phyloP scores from a whole-genome alignment of 2,113 vertebrate species.

The Apodemus speciosus region DNA sequence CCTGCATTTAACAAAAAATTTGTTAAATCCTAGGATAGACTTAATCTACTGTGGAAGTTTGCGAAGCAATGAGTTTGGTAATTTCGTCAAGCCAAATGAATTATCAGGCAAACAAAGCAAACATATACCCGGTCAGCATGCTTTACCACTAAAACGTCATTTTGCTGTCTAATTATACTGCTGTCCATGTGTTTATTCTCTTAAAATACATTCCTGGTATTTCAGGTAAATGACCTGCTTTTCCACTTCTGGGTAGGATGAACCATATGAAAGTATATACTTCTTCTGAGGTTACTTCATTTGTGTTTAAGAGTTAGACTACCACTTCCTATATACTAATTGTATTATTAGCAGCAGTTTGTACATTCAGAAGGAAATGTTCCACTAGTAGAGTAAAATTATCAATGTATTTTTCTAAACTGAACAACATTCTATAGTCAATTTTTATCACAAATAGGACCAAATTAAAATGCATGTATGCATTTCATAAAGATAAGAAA shows the following conservation, averaged over 20 bases:
- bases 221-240: background rate
- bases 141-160: conserved; percentile 43
- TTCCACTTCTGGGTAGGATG: background rate
- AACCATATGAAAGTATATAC: background rate
- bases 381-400: background rate
- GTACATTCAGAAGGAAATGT: background rate
- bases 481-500: background rate
- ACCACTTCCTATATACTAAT: conserved; percentile 16
- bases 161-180: background rate
- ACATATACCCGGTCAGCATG: background rate
- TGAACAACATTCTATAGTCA: background rate
- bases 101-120: conserved; percentile 24
- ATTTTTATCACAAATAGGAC: conserved; percentile 38
- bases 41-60: conserved; percentile 3
- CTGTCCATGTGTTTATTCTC: conserved; percentile 1
- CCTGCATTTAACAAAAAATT: conserved; percentile 7
- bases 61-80: conserved; percentile 19
- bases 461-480: conserved; percentile 27
- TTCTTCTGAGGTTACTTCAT: background rate
- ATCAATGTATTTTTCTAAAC: conserved; percentile 27
- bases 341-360: conserved; percentile 28
- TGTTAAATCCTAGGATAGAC: background rate
- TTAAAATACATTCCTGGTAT: conserved; percentile 50
- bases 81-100: background rate
- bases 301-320: background rate